Evolutionary conservation across 2,797 vertebrate species (phyloP), one percentile per base, ranked within the genome.

Genomic region (Mus caroli): DNA sequence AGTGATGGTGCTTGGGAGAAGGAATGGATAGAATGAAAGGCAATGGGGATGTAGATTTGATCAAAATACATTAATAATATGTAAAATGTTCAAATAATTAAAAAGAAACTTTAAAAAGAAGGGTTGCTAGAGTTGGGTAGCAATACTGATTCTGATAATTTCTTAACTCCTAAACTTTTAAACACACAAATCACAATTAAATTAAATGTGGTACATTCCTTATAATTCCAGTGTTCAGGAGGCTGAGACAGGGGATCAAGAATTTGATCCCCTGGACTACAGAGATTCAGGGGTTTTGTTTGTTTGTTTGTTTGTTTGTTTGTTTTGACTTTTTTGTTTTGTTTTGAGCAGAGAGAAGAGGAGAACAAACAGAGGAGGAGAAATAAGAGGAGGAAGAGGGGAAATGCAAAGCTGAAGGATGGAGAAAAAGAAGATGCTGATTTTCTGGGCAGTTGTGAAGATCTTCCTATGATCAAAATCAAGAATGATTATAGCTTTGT

Each of bases 401-500:
- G 2, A 69, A n/a, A 7, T 19, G 67, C 24, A 43, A 46, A 46
- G 13, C 2, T 15, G 22, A 82, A 7, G 0, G 13, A 46, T 43
- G 26, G 40, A 46, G 37, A 40, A 43, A 14, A 15, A 26, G 24
- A 34, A 67, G 17, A n/a, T 34, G 15, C 17, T 64, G 60, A 64
- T 46, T 46, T 34, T 19, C 8, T 46, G 40, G 43, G 17, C 10
- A n/a, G 60, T 50, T 85, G 14, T 34, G 19, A 85, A 71, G 60
- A 34, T 88, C 58, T 77, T 90, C 79, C 76, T 69, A 52, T 88
- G 37, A 40, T 93, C 84, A 94, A 87, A 88, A 79, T 91, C 46
- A 83, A 93, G 80, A 67, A 83, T 64, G 78, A 76, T 89, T 43
- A 80, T 79, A 95, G 71, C 8, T 84, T 93, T 92, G 20, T 60